These are phyloP conservation scores for Euthynnus affinis DNA, from an alignment of 2,797 vertebrate species.

Conservation along the genomic window DNA sequence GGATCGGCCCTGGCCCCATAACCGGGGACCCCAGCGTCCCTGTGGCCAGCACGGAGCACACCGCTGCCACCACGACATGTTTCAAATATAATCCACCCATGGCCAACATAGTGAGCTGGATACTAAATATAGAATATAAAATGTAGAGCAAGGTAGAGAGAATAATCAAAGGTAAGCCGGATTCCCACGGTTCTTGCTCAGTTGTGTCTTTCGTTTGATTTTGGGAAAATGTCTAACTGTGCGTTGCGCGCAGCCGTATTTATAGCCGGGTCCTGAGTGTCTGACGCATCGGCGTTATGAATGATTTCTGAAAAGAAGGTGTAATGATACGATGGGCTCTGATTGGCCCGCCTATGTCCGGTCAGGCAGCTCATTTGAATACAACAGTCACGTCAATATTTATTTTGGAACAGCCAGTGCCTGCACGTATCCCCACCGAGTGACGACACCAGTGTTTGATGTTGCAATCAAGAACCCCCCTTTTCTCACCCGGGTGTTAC, in stretches of 20 bases:
- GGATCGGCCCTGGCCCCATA: slow-evolving; percentile 85
- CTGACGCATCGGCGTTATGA: slow-evolving; percentile 88
- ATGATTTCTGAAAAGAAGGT: slow-evolving; percentile 89
- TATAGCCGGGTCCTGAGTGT: slow-evolving; percentile 84
- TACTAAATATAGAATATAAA: slow-evolving; percentile 54
- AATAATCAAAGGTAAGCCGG: slow-evolving; percentile 41
- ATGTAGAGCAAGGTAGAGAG: slow-evolving; percentile 50
- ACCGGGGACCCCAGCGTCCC: slow-evolving; percentile 83
- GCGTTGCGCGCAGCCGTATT: slow-evolving; percentile 82
- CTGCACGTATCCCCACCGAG: slow-evolving; percentile 58
- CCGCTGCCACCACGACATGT: slow-evolving; percentile 68
- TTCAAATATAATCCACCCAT: slow-evolving; percentile 74
- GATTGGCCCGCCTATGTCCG: slow-evolving; percentile 82
- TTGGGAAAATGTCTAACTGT: slow-evolving; percentile 79
- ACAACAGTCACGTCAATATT: slow-evolving; percentile 83
- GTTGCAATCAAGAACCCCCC: slow-evolving; percentile 68
- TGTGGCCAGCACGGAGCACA: slow-evolving; percentile 65
- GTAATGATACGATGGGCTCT: slow-evolving; percentile 80
- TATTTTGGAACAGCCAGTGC: slow-evolving; percentile 80
- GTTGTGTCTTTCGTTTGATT: slow-evolving; percentile 77
- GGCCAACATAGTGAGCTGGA: slow-evolving; percentile 65
- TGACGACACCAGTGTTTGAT: slow-evolving; percentile 80
- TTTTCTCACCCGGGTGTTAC: slow-evolving; percentile 58
- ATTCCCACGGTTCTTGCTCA: slow-evolving; percentile 60
- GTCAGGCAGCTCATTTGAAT: slow-evolving; percentile 81